A percentile compares a stretch with the other conserved stretches of the same genome.
Conservation (phyloP, 2,888 invertebrate genomes). For the Iselma pallidipennis region DNA sequence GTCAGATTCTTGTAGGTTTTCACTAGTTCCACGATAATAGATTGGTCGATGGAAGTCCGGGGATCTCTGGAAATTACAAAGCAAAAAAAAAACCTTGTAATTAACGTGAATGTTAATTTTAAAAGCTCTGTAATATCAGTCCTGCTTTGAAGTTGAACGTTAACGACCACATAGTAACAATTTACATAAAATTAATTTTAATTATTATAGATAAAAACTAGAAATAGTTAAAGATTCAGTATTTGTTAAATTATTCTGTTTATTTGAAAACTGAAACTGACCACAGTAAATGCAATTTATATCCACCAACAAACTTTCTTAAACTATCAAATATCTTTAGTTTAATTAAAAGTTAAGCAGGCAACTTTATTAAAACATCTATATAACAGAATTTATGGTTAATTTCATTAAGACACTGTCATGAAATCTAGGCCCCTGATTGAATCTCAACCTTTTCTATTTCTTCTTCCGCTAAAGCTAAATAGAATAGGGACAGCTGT, state of each 20-base stretch:
- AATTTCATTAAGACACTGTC: too few relatives aligned
- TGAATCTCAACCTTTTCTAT: too few relatives aligned
- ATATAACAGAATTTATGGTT: neutral
- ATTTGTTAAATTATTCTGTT: too few relatives aligned
- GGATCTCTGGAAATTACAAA: constrained; percentile 39
- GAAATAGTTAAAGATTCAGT: too few relatives aligned
- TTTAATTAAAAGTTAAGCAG: neutral
- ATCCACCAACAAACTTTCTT: neutral
- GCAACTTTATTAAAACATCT: neutral
- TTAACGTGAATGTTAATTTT: constrained; percentile 9
- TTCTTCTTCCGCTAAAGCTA: neutral
- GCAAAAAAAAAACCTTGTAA: constrained; percentile 7
- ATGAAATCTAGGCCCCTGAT: too few relatives aligned
- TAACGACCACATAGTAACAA: neutral
- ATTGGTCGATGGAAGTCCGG: constrained; percentile 36
- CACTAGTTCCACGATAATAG: constrained; percentile 30
- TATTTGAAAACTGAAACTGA: neutral
- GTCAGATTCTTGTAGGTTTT: constrained; percentile 23
- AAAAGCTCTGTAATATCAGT: neutral
- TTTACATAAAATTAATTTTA: too few relatives aligned
- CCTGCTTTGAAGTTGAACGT: neutral
- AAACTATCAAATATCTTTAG: neutral
- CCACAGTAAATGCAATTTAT: neutral
- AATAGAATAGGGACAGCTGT: neutral
- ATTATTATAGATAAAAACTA: too few relatives aligned